Evolutionary conservation across 2,888 invertebrate genomes (phyloP), one percentile per base, ranked within the genome.

Genomic region (Platycheirus rosarum): DNA sequence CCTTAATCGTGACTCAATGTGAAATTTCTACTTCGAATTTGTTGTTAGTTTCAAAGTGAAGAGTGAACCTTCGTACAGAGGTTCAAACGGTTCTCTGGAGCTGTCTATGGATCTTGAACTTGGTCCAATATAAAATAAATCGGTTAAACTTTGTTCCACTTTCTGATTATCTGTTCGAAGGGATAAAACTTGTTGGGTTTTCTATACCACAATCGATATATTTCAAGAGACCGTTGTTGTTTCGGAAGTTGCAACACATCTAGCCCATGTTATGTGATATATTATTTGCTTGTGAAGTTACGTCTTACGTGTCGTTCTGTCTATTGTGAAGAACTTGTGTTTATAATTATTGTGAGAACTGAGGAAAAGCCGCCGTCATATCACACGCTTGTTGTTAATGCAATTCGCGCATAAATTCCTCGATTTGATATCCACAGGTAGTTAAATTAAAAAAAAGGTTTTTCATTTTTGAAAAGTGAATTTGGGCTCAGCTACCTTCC

Each of bases 81-180:
- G 77, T 82, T 82, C 82, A 77, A 82, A 82, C 82, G 71, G 77
- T 77, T 82, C 51, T 71, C 44, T 68, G 13, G 20, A n/a, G 13
- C 62, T 66, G 37, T 68, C 9, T 29, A n/a, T n/a, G 63, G 71
- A 63, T 71, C 82, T 71, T 77, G 71, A 82, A 82, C 71, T 82
- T 71, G 62, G 42, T 71, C 49, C 29, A 63, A 32, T 53, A 37
- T 16, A 63, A 32, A 7, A 46, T 16, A 68, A 68, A 68, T 82
- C 62, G 71, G 76, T 71, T 42, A 49, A 46, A 48, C 26, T 55
- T 70, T 70, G 80, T 76, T 76, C 80, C 71, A 80, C 80, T 76
- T 80, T 80, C 60, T 55, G 65, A 42, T 66, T 71, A 55, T 57
- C 11, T n/a, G 18, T 11, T 53, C 13, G 2, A 42, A 66, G 18